Conservation (phyloP, 2,797 vertebrate species). For the Sciurus vulgaris region DNA sequence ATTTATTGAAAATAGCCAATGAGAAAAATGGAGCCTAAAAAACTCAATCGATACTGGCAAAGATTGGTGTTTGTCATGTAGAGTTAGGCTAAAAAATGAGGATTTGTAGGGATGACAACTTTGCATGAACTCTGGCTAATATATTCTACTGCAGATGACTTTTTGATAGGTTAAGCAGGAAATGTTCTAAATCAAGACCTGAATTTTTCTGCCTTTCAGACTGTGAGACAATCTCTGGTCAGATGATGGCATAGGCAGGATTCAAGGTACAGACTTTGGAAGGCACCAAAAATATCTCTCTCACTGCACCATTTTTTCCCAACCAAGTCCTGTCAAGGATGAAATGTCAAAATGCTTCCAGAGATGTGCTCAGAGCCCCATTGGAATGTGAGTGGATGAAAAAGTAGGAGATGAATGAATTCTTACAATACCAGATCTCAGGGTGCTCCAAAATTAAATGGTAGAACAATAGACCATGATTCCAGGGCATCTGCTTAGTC, state of each 20-base stretch:
- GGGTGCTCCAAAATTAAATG: not conserved
- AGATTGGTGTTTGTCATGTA: not conserved
- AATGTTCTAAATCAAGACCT: not conserved
- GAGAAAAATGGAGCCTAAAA: conserved; percentile 26
- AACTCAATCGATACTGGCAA: not conserved
- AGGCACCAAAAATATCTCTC: not conserved
- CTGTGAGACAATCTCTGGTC: not conserved
- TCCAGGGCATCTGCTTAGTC: not conserved
- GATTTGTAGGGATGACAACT: not conserved
- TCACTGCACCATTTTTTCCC: not conserved
- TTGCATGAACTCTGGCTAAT: not conserved
- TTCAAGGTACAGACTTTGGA: not conserved
- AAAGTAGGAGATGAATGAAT: not conserved
- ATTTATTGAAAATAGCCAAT: conserved; percentile 59
- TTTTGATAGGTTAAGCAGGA: not conserved
- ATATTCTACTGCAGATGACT: not conserved
- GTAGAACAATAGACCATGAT: not conserved
- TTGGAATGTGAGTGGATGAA: not conserved
- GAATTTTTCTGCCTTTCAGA: not conserved
- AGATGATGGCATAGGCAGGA: not conserved
- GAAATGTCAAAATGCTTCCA: conserved; percentile 12
- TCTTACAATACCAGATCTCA: not conserved
- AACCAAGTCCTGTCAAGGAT: not conserved
- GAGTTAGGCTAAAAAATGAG: not conserved
- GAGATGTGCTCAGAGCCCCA: not conserved